phyloP scores from a whole-genome alignment of 2,797 vertebrate species.

The Micromesistius poutassou region DNA sequence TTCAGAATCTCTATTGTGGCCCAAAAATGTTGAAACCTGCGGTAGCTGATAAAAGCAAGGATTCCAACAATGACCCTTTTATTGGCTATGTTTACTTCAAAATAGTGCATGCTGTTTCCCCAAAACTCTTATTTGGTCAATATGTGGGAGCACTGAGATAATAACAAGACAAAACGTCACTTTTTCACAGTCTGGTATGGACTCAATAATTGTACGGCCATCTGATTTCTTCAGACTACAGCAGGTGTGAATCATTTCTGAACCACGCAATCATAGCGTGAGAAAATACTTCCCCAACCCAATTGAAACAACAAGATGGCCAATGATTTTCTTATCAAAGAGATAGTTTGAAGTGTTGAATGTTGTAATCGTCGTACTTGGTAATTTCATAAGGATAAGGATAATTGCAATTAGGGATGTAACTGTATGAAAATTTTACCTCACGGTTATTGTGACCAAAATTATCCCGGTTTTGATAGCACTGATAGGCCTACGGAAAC shows the following conservation, averaged over 20 bases:
- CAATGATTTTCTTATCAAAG: background rate
- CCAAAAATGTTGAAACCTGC: background rate
- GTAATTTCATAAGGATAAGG: background rate
- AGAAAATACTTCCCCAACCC: background rate
- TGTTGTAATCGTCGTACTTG: background rate
- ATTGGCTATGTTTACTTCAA: background rate
- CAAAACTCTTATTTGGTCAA: background rate
- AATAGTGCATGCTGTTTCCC: background rate
- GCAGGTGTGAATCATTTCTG: slow-evolving; percentile 1
- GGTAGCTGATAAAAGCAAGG: background rate
- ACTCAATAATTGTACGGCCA: background rate
- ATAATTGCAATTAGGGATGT: background rate
- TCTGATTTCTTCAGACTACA: background rate
- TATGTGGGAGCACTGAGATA: background rate
- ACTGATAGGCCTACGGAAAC: no score
- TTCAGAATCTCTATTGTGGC: no score
- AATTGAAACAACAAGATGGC: background rate
- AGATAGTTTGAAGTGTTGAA: background rate
- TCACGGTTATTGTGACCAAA: no score
- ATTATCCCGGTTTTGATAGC: no score
- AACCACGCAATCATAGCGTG: background rate
- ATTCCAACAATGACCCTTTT: background rate
- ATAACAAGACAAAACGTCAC: background rate
- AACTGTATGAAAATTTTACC: no score
- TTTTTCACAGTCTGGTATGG: no score